phyloP scores from a whole-genome alignment of 2,797 vertebrate species.

The Spatula clypeata region DNA sequence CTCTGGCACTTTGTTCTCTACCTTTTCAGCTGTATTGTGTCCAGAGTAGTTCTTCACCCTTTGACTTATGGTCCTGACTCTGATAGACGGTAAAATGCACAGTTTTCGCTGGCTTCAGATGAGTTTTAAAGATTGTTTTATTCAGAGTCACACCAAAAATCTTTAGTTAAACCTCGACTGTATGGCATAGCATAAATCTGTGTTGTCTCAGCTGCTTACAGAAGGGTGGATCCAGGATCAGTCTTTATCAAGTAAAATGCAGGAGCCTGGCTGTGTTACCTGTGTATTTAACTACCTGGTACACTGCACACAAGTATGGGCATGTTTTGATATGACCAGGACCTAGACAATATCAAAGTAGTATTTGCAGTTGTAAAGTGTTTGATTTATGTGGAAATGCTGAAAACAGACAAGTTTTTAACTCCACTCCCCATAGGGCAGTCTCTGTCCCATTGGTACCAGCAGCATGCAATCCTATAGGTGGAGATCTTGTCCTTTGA shows the following conservation, averaged over 20 bases:
- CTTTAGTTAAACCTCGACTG: slow-evolving; percentile 40
- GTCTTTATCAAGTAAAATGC: background rate
- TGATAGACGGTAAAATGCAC: background rate
- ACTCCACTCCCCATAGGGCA: background rate
- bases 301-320: background rate
- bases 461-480: background rate
- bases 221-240: background rate
- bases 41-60: background rate
- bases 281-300: background rate
- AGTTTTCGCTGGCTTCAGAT: background rate
- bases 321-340: background rate
- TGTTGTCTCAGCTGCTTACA: background rate
- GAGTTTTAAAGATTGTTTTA: background rate
- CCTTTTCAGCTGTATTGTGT: background rate
- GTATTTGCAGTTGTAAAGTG: background rate
- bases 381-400: background rate
- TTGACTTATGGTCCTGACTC: background rate
- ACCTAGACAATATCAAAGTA: background rate
- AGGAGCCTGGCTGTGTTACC: background rate
- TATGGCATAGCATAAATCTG: slow-evolving; percentile 7
- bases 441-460: background rate
- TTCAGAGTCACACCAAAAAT: background rate
- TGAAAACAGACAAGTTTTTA: background rate
- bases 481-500: background rate
- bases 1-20: background rate